phyloP scores from a whole-genome alignment of 2,888 invertebrate genomes.

The Syritta pipiens region DNA sequence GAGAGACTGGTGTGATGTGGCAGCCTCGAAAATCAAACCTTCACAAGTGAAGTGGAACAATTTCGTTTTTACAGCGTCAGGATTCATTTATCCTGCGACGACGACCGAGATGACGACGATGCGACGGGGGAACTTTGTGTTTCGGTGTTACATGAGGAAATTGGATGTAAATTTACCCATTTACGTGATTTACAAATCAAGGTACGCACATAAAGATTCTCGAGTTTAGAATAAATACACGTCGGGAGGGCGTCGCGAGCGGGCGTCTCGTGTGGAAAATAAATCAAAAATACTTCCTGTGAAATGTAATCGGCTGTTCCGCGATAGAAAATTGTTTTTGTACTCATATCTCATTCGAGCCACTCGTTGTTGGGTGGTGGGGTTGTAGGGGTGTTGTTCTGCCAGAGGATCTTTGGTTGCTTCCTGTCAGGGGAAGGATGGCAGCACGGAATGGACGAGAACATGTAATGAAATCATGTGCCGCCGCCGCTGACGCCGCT shows the following conservation, averaged over 20 bases:
- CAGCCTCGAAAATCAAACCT: not conserved
- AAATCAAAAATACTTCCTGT: conserved; percentile 64
- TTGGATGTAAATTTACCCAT: conserved; percentile 62
- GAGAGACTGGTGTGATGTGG: not conserved
- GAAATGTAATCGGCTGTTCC: conserved; percentile 65
- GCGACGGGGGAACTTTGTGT: not conserved
- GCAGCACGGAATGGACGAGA: conserved; percentile 22
- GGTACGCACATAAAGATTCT: conserved; percentile 40
- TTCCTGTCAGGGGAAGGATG: conserved; percentile 40
- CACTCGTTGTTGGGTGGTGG: not conserved
- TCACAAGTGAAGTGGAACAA: conserved; percentile 44
- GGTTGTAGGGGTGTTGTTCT: conserved; percentile 35
- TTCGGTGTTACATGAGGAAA: conserved; percentile 20
- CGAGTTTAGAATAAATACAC: conserved; percentile 50
- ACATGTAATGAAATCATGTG: conserved; percentile 62
- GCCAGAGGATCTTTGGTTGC: conserved; percentile 47
- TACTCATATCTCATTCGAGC: conserved; percentile 45
- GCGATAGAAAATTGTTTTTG: conserved; percentile 59
- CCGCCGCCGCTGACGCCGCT: conserved; percentile 25
- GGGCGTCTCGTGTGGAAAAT: conserved; percentile 56
- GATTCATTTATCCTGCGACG: conserved; percentile 42
- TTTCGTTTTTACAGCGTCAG: conserved; percentile 17
- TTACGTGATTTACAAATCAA: conserved; percentile 68
- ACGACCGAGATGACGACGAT: not conserved
- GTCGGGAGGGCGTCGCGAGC: not conserved